Evolutionary conservation across 2,113 vertebrate genomes (phyloP), one percentile per base, ranked within the genome.

Genomic region (Anser cygnoides): DNA sequence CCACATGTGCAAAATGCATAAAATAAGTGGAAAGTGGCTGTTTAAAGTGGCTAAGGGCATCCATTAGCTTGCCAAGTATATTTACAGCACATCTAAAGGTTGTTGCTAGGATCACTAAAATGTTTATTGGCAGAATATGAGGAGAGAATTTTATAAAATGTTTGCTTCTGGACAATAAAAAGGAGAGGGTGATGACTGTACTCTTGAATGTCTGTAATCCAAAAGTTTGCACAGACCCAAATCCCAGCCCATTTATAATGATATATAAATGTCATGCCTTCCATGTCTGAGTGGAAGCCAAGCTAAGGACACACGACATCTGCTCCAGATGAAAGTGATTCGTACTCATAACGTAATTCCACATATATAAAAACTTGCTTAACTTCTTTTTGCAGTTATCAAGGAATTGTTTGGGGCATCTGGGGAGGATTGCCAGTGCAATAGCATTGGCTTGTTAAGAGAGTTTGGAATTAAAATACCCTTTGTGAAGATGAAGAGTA

Each of bases 241-340:
- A 89, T 84, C 74, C 62, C 74, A 89, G 50, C 2, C 58, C n/a
- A 21, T 85, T 87, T 91, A 43, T 85, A 95, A 74, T 87, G 70
- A 72, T 75, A 58, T 33, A 84, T 74, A 92, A 93, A 92, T 70
- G 80, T 91, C 83, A 84, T 84, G 54, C 44, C 49, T 90, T 91
- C 73, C 73, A 91, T 37, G 50, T 68, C 72, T 86, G 85, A 80
- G 52, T 37, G 80, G 63, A 74, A 96, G 88, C 87, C 90, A 92
- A 96, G 79, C 29, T 94, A 87, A 96, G 86, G 90, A 92, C 73
- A 82, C 23, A 62, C 65, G 90, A 94, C 93, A 96, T 93, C 90
- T 96, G 88, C 66, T 94, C 80, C 92, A 93, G 92, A 96, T 93
- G 86, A 94, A 92, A 96, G 58, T 61, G 49, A 87, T 94, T 89